Evolutionary conservation across 1,140 invertebrate species (phyloP), one percentile per base, ranked within the genome.

Genomic region (Hermetia illucens): DNA sequence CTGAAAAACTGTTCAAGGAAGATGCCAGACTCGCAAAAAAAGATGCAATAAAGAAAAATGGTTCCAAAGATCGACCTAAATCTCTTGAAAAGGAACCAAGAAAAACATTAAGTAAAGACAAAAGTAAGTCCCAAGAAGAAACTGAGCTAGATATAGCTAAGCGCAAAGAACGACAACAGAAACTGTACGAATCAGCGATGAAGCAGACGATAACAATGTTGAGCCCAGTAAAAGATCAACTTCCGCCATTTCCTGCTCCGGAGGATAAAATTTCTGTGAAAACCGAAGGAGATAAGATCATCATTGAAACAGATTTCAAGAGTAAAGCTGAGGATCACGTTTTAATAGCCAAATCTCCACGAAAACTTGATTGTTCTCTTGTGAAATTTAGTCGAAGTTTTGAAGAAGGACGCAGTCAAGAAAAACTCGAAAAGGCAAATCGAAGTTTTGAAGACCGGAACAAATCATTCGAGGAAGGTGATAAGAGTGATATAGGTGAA

Each of bases 201-300:
- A 75, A 77, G 50, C 74, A 77, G 57, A 77, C 74, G 1, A 76
- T 77, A 50, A 77, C 73, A 3, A 57, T 78, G 43, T 70, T 77
- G 19, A 77, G 74, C 57, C 75, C 75, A 4, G 74, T 77, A 0
- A 75, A 75, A 52, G 74, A 77, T 51, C 65, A 69, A 3, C 44
- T 77, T 41, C 75, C 75, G 3, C 68, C 74, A 9, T 78, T 78
- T 47, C 75, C 75, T 16, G 67, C 71, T 30, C 72, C 74, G 13
- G 75, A 77, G 53, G 75, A 78, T 55, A 76, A 73, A 50, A 73
- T 73, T 31, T 40, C 69, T 5, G 70, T 73, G 0, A 72, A 72
- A 54, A 72, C 69, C 0, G 70, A 73, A 44, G 71, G 71, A 13
- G 71, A 73, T 48, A 73, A 73, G 45, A 73, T 73, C 39, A 73